Conservation (phyloP, 2,113 vertebrate genomes). For the Rissa tridactyla region DNA sequence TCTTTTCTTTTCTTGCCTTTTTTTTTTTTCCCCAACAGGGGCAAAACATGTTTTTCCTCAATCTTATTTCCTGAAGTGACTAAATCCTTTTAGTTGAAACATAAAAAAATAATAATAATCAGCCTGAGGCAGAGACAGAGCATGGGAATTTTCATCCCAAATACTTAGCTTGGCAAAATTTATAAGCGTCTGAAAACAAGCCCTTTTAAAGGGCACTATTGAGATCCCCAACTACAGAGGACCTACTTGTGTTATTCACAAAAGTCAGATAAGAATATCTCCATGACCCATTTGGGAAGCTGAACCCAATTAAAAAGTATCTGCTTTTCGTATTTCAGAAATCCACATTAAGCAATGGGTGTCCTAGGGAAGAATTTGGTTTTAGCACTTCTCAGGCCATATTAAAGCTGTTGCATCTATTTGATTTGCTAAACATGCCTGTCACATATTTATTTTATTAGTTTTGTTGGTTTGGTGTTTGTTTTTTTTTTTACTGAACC, state of each 20-base stretch:
- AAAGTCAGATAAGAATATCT: not conserved
- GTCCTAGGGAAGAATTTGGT: not conserved
- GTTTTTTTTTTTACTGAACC: not conserved
- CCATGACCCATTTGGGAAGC: not conserved
- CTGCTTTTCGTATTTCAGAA: not conserved
- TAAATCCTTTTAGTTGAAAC: constrained; percentile 25
- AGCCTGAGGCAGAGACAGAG: constrained; percentile 14
- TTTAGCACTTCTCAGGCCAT: not conserved
- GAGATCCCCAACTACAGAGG: not conserved
- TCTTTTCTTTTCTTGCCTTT: not conserved
- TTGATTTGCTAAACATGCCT: not conserved
- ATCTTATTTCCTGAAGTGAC: constrained; percentile 32
- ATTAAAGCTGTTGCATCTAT: not conserved
- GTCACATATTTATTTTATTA: not conserved
- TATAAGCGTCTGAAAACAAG: not conserved
- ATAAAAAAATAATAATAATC: constrained; percentile 10
- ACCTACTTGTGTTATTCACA: not conserved
- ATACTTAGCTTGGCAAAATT: constrained; percentile 34
- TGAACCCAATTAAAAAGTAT: not conserved
- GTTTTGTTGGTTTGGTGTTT: not conserved
- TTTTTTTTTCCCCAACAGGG: not conserved
- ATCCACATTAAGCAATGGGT: not conserved
- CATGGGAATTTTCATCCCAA: constrained; percentile 34
- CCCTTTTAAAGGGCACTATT: not conserved
- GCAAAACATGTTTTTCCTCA: constrained; percentile 8